Percentiles rank a stretch among this genome's conserved stretches.
Conservation (phyloP, 1,140 invertebrate species). For the Drosophila tani region DNA sequence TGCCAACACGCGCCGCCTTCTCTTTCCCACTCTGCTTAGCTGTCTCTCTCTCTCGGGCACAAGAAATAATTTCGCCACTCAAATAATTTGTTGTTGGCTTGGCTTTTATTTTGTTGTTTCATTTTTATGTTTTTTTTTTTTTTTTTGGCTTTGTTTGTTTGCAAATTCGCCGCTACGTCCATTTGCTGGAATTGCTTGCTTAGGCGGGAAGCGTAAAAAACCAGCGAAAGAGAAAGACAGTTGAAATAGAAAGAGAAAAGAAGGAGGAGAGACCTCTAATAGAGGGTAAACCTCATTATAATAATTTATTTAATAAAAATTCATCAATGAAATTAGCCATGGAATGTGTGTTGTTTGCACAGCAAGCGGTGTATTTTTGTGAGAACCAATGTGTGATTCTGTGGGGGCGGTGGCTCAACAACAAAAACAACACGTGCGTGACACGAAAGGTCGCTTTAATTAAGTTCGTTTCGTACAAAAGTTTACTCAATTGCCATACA, state of each 20-base stretch:
- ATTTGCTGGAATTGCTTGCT: constrained; percentile 49
- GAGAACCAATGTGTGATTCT: neutral
- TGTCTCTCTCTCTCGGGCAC: constrained; percentile 21
- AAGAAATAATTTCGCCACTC: constrained; percentile 56
- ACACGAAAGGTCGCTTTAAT: constrained; percentile 75
- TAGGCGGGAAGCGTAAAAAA: constrained; percentile 30
- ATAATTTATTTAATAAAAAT: constrained; percentile 82
- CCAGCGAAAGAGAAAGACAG: neutral
- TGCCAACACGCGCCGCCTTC: constrained; percentile 70
- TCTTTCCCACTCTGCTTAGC: constrained; percentile 6
- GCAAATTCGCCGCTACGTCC: constrained; percentile 35
- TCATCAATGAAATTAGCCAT: constrained; percentile 78
- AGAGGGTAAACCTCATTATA: constrained; percentile 63
- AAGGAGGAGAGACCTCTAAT: constrained; percentile 23
- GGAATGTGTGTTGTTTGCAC: constrained; percentile 41
- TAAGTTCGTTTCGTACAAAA: constrained; percentile 64
- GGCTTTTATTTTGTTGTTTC: constrained; percentile 17
- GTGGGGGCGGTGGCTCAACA: constrained; percentile 15
- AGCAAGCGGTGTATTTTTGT: neutral
- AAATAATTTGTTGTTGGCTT: constrained; percentile 38
- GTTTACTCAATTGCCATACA: constrained; percentile 54
- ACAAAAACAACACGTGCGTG: constrained; percentile 51
- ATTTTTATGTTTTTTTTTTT: neutral
- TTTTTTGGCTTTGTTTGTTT: constrained; percentile 34
- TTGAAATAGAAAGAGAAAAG: constrained; percentile 1